A percentile compares a stretch with the other conserved stretches of the same genome.
Conservation (phyloP, 1,140 invertebrate genomes). For the Drosophila lini region DNA sequence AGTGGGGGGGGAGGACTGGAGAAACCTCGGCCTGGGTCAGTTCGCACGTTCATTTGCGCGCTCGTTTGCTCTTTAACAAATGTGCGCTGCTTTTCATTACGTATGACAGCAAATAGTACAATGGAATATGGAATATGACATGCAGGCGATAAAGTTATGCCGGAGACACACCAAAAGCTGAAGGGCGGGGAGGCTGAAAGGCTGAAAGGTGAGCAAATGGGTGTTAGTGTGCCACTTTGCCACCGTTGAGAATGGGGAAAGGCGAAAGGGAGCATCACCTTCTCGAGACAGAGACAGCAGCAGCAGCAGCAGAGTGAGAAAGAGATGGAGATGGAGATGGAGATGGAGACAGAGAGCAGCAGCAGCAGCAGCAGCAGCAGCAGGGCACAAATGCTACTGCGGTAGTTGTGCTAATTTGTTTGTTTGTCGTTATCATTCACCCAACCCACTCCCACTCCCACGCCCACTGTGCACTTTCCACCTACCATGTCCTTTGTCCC, state of each 20-base stretch:
- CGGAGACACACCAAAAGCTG: constrained; percentile 38
- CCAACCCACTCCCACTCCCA: background rate
- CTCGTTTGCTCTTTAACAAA: constrained; percentile 79
- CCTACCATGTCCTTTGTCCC: constrained; percentile 59
- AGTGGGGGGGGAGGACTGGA: background rate
- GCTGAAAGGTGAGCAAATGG: constrained; percentile 65
- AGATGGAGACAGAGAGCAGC: background rate
- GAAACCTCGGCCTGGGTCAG: constrained; percentile 61
- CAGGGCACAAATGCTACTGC: constrained; percentile 76
- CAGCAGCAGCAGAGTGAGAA: background rate
- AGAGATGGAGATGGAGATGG: background rate
- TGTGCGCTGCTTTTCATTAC: constrained; percentile 77
- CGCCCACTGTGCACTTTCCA: constrained; percentile 8
- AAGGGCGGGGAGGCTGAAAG: constrained; percentile 24
- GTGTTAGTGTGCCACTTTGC: constrained; percentile 66
- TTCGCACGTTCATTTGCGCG: constrained; percentile 76
- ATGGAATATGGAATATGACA: constrained; percentile 78
- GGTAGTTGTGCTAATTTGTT: constrained; percentile 83
- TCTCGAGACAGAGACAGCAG: constrained; percentile 9
- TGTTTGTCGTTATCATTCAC: constrained; percentile 80
- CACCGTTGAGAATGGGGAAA: background rate
- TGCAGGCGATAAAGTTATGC: constrained; percentile 82
- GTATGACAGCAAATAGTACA: constrained; percentile 81
- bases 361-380: background rate
- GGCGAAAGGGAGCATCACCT: constrained; percentile 44